A percentile compares a stretch with the other conserved stretches of the same genome.
These are phyloP conservation scores for Acestrorhynchus altus DNA, from an alignment of 2,797 vertebrate genomes.

Conservation along the genomic window DNA sequence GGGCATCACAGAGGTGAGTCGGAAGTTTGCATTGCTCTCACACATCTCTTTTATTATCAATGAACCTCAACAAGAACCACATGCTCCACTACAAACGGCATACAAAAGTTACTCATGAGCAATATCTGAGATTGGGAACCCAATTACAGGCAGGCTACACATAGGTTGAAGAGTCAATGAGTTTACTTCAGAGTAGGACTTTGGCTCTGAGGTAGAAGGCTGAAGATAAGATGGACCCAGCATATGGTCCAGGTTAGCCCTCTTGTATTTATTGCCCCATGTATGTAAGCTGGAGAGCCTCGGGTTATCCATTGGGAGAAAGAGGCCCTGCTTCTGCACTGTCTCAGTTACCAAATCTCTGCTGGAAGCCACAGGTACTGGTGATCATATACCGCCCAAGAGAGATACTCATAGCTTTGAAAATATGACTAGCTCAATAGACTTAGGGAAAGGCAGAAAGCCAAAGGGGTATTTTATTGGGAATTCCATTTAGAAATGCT, in stretches of 20 bases:
- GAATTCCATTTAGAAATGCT: background rate
- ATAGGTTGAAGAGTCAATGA: slow-evolving; percentile 23
- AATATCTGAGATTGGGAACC: slow-evolving; percentile 34
- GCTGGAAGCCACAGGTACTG: slow-evolving; percentile 38
- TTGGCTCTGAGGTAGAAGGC: slow-evolving; percentile 29
- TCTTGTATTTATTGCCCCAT: slow-evolving; percentile 68
- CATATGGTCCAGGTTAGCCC: slow-evolving; percentile 78
- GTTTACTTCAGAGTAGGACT: slow-evolving; percentile 21
- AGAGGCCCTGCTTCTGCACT: slow-evolving; percentile 15
- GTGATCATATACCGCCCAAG: slow-evolving; percentile 1
- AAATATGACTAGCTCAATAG: background rate
- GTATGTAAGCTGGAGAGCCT: slow-evolving; percentile 67
- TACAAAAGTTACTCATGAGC: slow-evolving; percentile 38
- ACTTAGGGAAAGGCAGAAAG: background rate
- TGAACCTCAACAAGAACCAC: slow-evolving; percentile 51
- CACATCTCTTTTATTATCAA: slow-evolving; percentile 38
- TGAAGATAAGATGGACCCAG: slow-evolving; percentile 16
- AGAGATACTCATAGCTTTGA: slow-evolving; percentile 7
- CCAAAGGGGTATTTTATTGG: background rate
- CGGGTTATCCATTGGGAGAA: slow-evolving; percentile 69
- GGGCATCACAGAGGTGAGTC: slow-evolving; percentile 16
- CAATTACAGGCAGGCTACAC: slow-evolving; percentile 37
- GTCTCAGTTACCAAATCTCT: slow-evolving; percentile 38
- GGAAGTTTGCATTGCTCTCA: slow-evolving; percentile 26
- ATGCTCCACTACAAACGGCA: slow-evolving; percentile 45